Conservation (phyloP, 2,888 invertebrate species). For the Helleia helle region DNA sequence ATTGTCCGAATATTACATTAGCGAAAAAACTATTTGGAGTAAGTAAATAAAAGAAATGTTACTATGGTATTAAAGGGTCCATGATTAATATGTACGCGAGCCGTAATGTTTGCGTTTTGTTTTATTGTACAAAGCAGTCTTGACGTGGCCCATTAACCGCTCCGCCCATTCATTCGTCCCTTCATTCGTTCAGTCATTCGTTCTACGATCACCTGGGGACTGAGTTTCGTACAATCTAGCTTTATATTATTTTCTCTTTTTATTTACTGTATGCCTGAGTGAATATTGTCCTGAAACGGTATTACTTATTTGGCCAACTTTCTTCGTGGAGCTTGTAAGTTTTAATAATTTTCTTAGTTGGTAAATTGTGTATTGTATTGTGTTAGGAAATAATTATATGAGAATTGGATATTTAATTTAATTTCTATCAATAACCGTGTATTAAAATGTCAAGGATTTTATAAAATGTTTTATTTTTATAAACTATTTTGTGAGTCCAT, state of each 20-base stretch:
- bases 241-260: slow-evolving; percentile 35
- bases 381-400: too few species aligned
- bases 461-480: too few species aligned
- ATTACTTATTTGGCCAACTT: too few species aligned
- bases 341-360: too few species aligned
- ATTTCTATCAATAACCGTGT: too few species aligned
- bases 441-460: too few species aligned
- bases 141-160: slow-evolving; percentile 54
- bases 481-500: too few species aligned
- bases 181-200: slow-evolving; percentile 38
- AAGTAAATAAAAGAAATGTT: slow-evolving; percentile 20
- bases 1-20: slow-evolving; percentile 6
- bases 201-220: slow-evolving; percentile 60
- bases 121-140: slow-evolving; percentile 49
- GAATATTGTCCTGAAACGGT: slow-evolving; percentile 4
- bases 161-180: slow-evolving; percentile 44
- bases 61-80: slow-evolving; percentile 28
- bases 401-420: too few species aligned
- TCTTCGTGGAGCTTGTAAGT: too few species aligned
- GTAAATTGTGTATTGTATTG: too few species aligned
- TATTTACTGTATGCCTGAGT: slow-evolving; percentile 19
- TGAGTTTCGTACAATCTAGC: slow-evolving; percentile 42
- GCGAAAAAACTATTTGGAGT: slow-evolving; percentile 12
- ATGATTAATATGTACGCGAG: slow-evolving; percentile 37
- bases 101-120: slow-evolving; percentile 53